Percentiles rank a stretch among this genome's conserved stretches.
These are phyloP conservation scores for Sesamia inferens DNA, from an alignment of 2,888 invertebrate species.

Conservation along the genomic window DNA sequence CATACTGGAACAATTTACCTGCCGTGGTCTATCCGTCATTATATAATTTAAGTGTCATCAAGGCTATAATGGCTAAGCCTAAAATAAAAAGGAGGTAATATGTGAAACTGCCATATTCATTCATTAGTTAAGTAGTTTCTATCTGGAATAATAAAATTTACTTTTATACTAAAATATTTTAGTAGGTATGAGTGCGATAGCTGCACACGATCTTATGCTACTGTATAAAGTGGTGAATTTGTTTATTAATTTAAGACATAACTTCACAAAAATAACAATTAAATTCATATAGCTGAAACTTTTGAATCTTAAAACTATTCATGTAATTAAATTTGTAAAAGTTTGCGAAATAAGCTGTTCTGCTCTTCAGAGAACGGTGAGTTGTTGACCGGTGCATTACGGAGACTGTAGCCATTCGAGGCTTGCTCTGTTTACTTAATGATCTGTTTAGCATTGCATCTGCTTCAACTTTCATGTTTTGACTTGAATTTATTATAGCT, in stretches of 20 bases:
- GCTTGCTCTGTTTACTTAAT: conserved; percentile 40
- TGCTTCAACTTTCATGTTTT: conserved; percentile 18
- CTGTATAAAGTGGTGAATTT: background rate
- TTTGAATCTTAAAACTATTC: conserved; percentile 42
- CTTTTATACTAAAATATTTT: background rate
- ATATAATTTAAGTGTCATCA: too few species aligned
- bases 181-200: background rate
- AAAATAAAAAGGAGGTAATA: too few species aligned
- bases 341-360: conserved; percentile 22
- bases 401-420: background rate
- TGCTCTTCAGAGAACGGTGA: background rate
- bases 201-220: background rate
- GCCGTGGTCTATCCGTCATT: too few species aligned
- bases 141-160: too few species aligned
- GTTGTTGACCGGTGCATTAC: conserved; percentile 15
- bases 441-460: conserved; percentile 38
- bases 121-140: too few species aligned
- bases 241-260: background rate
- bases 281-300: conserved; percentile 26
- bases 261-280: background rate
- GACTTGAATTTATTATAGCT: conserved; percentile 29
- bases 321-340: conserved; percentile 40
- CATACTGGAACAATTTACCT: too few species aligned
- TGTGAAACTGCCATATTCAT: too few species aligned
- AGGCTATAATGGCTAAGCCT: too few species aligned